Evolutionary conservation across 2,797 vertebrate genomes (phyloP).

Genomic region (Taenioides sp.): DNA sequence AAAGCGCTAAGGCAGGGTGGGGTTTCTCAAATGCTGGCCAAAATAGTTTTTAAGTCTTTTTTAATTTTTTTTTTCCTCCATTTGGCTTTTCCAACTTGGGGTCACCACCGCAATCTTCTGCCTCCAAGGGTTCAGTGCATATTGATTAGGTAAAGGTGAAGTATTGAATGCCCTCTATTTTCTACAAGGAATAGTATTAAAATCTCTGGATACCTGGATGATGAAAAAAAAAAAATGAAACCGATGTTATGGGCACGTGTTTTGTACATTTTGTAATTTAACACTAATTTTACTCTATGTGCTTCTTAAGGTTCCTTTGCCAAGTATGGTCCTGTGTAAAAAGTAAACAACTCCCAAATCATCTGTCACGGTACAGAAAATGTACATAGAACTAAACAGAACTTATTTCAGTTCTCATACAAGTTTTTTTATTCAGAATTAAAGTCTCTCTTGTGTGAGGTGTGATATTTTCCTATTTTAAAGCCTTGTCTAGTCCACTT

Average conservation of each 20-base stretch:
- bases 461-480: too few species aligned
- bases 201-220: neutral
- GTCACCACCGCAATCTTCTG: neutral
- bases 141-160: neutral
- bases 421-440: too few species aligned
- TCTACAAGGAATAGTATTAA: neutral
- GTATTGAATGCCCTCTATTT: neutral
- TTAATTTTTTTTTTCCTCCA: too few species aligned
- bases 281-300: too few species aligned
- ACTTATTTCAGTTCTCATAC: too few species aligned
- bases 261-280: neutral
- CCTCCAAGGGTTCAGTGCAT: neutral
- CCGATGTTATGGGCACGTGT: neutral
- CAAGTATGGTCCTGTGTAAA: too few species aligned
- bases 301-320: too few species aligned
- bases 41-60: neutral
- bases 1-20: neutral
- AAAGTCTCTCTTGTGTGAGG: too few species aligned
- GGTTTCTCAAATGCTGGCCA: neutral
- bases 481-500: too few species aligned
- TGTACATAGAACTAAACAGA: too few species aligned
- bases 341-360: too few species aligned
- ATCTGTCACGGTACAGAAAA: too few species aligned
- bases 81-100: neutral
- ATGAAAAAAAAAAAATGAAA: neutral